These are phyloP conservation scores for Nylanderia fulva DNA, from an alignment of 1,140 invertebrate species.

Conservation along the genomic window DNA sequence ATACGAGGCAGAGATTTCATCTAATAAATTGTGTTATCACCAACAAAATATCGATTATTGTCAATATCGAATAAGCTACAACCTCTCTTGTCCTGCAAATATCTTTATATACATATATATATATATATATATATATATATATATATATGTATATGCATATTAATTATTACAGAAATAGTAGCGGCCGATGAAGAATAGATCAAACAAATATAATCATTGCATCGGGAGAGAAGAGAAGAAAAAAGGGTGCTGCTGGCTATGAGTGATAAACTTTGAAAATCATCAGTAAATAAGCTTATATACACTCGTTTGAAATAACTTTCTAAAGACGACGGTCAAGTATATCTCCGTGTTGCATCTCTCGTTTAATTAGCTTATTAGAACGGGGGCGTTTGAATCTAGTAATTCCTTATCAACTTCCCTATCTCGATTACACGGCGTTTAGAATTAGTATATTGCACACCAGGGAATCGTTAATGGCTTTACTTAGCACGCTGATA, in stretches of 20 bases:
- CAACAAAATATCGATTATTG: neutral
- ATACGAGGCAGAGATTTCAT: neutral
- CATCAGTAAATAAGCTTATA: neutral
- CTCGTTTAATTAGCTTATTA: neutral
- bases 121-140: no score
- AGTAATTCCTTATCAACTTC: neutral
- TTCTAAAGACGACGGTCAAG: neutral
- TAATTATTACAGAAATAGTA: neutral
- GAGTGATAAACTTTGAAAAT: constrained; percentile 32
- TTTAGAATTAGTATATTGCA: neutral
- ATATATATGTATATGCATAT: no score
- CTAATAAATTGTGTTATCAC: neutral
- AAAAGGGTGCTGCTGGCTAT: no score
- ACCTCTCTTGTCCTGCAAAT: no score
- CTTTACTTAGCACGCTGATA: neutral
- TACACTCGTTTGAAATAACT: neutral
- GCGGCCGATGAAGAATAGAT: neutral
- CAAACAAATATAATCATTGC: neutral
- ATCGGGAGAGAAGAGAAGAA: no score
- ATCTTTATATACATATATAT: no score
- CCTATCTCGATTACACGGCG: neutral
- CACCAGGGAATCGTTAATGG: neutral
- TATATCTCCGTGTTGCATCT: no score
- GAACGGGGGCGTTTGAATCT: neutral
- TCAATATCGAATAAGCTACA: no score